These are phyloP conservation scores for Musca domestica DNA, from an alignment of 1,140 invertebrate genomes.

Conservation along the genomic window DNA sequence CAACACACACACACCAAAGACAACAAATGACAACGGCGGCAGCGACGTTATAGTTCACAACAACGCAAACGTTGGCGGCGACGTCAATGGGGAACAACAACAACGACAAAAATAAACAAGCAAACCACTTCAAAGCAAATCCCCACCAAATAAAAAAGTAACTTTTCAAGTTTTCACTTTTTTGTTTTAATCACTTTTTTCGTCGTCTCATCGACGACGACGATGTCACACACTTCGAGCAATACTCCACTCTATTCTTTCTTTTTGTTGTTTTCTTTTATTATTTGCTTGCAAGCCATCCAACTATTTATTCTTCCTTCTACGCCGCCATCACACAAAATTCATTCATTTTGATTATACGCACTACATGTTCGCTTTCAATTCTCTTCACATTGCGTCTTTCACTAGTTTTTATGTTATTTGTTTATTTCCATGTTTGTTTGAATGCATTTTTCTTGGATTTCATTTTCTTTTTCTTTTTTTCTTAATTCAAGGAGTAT, in stretches of 20 bases:
- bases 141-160: conserved; percentile 9
- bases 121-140: neutral
- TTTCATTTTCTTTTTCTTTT: conserved; percentile 5
- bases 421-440: neutral
- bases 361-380: neutral
- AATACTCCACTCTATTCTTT: neutral
- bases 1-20: conserved; percentile 8
- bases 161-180: conserved; percentile 29
- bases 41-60: neutral
- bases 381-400: neutral
- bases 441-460: neutral
- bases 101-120: neutral
- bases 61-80: conserved; percentile 7
- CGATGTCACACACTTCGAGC: no score
- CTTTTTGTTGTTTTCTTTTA: conserved; percentile 5
- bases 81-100: conserved; percentile 9
- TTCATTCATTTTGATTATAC: neutral
- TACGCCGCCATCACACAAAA: no score
- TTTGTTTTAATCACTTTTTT: conserved; percentile 13
- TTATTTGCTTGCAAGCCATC: neutral
- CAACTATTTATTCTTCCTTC: neutral
- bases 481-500: no score
- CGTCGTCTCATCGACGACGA: neutral
- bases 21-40: conserved; percentile 9
- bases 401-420: neutral